phyloP scores from a whole-genome alignment of 2,797 vertebrate species.

The Tachyglossus aculeatus region DNA sequence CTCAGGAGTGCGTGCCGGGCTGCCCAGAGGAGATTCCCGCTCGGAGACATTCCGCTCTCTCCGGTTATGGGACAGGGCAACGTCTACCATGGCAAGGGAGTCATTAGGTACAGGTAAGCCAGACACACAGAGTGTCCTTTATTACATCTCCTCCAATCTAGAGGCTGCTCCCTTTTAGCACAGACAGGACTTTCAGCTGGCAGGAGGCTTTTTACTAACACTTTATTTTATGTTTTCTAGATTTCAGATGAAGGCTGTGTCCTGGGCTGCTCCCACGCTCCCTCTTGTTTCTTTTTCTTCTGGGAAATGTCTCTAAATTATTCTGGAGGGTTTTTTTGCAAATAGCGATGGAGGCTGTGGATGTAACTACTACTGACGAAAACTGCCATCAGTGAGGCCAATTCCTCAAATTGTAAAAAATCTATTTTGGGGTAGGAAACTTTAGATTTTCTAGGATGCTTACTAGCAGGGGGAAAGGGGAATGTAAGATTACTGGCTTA shows the following conservation, averaged over 20 bases:
- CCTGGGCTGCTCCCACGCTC: constrained; percentile 1
- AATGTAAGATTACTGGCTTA: too few species aligned
- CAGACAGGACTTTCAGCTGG: not conserved
- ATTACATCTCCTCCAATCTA: constrained; percentile 4
- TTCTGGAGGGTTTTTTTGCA: too few species aligned
- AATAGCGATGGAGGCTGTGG: too few species aligned
- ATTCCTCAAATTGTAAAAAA: too few species aligned
- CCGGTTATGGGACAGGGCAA: not conserved
- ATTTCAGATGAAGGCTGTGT: not conserved
- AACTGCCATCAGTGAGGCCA: too few species aligned
- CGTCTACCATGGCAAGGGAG: not conserved
- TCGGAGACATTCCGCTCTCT: constrained; percentile 33
- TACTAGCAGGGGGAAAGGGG: too few species aligned
- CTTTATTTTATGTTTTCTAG: constrained; percentile 45
- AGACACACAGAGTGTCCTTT: constrained; percentile 33
- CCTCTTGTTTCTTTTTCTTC: constrained; percentile 23
- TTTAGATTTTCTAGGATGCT: too few species aligned
- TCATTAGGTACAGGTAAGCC: not conserved
- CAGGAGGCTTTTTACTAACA: constrained; percentile 58
- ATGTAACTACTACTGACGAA: too few species aligned
- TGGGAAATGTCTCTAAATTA: not conserved
- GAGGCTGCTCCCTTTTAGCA: constrained; percentile 42
- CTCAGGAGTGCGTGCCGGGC: constrained; percentile 15
- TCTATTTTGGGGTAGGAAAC: too few species aligned
- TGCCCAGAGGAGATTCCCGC: constrained; percentile 26